Conservation (phyloP, 2,888 invertebrate genomes). For the Cephus sareptanus region DNA sequence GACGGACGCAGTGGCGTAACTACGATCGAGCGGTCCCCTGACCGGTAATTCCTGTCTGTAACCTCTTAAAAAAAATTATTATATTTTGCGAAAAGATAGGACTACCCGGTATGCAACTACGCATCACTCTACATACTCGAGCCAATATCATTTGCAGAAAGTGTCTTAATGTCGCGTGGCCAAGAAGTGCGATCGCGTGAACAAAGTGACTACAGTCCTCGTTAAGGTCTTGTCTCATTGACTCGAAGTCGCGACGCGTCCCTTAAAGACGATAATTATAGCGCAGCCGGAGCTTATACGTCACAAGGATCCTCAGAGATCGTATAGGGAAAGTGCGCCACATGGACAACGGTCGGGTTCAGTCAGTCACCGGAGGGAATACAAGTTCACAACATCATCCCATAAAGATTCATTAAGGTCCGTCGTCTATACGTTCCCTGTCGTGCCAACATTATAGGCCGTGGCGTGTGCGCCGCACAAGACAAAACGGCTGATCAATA, state of each 20-base stretch:
- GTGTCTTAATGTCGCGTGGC: not conserved
- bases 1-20: slow-evolving; percentile 54
- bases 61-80: not conserved
- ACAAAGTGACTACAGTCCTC: not conserved
- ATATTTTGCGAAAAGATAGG: not conserved
- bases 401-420: slow-evolving; percentile 66
- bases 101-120: not conserved
- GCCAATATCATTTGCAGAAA: not conserved
- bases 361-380: slow-evolving; percentile 65
- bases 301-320: slow-evolving; percentile 4
- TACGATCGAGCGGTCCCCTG: not conserved
- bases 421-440: slow-evolving; percentile 59
- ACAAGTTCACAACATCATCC: slow-evolving; percentile 66
- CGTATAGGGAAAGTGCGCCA: slow-evolving; percentile 46
- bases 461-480: slow-evolving; percentile 30
- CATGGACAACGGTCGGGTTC: slow-evolving; percentile 56
- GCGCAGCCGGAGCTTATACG: not conserved
- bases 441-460: slow-evolving; percentile 60
- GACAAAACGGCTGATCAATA: slow-evolving; percentile 61
- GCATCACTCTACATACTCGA: not conserved
- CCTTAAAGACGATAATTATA: not conserved
- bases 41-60: not conserved
- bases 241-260: not conserved
- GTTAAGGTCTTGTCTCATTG: not conserved
- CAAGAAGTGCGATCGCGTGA: not conserved